Evolutionary conservation across 1,140 invertebrate species (phyloP).

Genomic region (Drosophila willistoni): DNA sequence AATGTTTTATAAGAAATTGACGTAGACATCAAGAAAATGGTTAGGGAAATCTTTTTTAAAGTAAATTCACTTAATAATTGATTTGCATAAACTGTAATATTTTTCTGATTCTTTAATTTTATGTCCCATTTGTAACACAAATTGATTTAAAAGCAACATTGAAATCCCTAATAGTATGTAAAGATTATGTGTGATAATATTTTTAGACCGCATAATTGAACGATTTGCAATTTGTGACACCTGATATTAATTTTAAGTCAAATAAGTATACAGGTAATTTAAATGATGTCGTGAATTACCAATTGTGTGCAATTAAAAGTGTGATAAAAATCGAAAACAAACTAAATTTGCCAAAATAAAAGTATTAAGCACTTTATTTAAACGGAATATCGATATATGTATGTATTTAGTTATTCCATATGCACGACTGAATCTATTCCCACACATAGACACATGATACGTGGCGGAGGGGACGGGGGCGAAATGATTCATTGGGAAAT

Average conservation of each 20-base stretch:
- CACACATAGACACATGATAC: neutral
- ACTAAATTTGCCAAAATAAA: neutral
- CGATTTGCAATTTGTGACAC: neutral
- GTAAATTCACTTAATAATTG: too few relatives aligned
- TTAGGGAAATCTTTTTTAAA: too few relatives aligned
- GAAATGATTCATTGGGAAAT: conserved; percentile 4
- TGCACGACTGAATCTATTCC: neutral
- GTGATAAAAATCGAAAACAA: neutral
- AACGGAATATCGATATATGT: neutral
- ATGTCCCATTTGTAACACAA: too few relatives aligned
- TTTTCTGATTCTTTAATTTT: too few relatives aligned
- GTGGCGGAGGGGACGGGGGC: too few relatives aligned
- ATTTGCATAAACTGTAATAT: too few relatives aligned
- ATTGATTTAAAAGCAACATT: neutral
- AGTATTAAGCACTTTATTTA: neutral
- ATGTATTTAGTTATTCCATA: neutral
- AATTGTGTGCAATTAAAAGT: conserved; percentile 5
- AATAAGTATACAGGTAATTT: neutral
- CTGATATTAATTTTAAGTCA: neutral
- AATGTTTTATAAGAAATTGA: too few relatives aligned
- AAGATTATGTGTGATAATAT: neutral
- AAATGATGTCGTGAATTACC: neutral
- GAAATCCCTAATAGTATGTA: neutral
- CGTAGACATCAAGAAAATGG: too few relatives aligned
- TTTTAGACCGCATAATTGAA: neutral